Base-by-base conservation (phyloP, 2,888 invertebrate species). In the Cephus rjabovi region DNA sequence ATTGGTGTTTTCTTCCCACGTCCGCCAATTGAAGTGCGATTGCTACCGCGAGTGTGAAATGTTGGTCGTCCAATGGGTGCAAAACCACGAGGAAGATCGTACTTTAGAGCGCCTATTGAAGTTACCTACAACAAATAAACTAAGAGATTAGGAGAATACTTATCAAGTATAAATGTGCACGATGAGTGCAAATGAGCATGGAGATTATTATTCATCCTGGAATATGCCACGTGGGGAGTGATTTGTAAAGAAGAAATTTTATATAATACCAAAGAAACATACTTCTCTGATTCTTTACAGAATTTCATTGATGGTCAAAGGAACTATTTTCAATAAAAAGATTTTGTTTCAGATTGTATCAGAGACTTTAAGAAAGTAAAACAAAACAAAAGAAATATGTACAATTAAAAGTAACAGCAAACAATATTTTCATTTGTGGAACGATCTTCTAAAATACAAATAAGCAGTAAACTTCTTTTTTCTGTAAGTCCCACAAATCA, bases 21-120 rank as follows among this genome's bases (percentile, higher is more conserved):
- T 56, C 88, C 87, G 35, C 86, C 85, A 35, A 87, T 86, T 74
- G 86, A 89, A 34, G 86, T 86, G n/a, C 89, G 87, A 77, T 86
- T 86, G 75, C 85, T 88, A 70, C 89, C 89, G 23, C 90, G 89
- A 0, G 88, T 85, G 69, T 88, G 90, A 79, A 90, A 91, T 30
- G 89, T 86, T n/a, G 90, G 88, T n/a, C 90, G 86, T 69, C 85
- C 86, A 34, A 89, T 79, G 4, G 89, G 86, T 78, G 86, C 85
- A 79, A 88, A 88, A 37, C 87, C 87, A 78, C 90, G 87, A 35
- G 89, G 86, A 77, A 90, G 83, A 77, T 86, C 86, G 76, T 89
- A 91, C 77, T 91, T 92, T 56, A 89, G 78, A 70, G 91, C 91
- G 35, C 92, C 92, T 34, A 92, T 90, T n/a, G 92, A 92, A 31